Percentiles rank a stretch among this genome's conserved stretches.
phyloP scores from a whole-genome alignment of 2,797 vertebrate species.

The Spheniscus humboldti region DNA sequence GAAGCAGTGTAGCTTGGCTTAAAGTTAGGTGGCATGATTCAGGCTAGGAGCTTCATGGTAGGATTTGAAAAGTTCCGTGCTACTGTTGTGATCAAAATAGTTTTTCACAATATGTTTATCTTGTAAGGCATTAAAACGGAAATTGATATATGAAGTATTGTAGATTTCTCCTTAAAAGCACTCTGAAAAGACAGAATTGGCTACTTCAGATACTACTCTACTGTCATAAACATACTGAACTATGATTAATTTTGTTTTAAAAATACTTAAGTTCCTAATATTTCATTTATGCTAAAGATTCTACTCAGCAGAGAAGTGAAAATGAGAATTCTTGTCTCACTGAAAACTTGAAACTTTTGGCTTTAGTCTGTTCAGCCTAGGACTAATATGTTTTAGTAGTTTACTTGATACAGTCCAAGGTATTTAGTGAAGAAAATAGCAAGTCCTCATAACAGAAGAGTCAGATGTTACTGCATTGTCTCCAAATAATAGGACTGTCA shows the following conservation, averaged over 20 bases:
- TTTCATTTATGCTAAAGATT: neutral
- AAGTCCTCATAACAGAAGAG: neutral
- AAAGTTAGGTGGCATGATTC: neutral
- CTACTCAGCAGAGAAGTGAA: neutral
- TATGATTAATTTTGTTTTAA: neutral
- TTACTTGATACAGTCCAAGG: neutral
- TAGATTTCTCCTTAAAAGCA: neutral
- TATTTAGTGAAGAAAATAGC: neutral
- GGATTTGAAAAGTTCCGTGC: neutral
- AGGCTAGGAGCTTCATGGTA: neutral
- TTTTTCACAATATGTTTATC: neutral
- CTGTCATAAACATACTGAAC: neutral
- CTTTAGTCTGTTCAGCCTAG: neutral
- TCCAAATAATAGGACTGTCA: neutral
- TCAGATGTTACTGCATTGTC: neutral
- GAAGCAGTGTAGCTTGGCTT: neutral
- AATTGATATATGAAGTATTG: neutral
- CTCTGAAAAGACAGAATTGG: neutral
- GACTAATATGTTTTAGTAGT: neutral
- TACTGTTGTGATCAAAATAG: neutral
- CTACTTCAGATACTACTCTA: neutral
- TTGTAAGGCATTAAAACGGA: neutral
- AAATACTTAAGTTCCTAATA: neutral
- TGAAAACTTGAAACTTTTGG: neutral
- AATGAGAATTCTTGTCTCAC: neutral